Evolutionary conservation across 2,888 invertebrate species (phyloP).

Genomic region (Aromia moschata): DNA sequence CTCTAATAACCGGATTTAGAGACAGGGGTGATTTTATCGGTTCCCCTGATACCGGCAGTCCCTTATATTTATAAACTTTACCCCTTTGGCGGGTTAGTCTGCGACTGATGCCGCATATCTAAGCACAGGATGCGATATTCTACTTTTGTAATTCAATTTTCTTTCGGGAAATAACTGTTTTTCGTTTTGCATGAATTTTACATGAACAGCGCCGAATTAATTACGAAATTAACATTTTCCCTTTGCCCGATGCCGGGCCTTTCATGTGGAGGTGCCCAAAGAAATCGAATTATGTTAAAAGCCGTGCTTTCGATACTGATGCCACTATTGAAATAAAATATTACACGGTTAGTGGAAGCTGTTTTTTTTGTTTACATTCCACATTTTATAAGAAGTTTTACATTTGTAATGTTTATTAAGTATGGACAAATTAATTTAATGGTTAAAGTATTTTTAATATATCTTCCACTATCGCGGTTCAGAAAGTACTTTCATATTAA

Average conservation of each 20-base stretch:
- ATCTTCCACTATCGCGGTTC: too few species aligned
- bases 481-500: too few species aligned
- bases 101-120: constrained; percentile 11
- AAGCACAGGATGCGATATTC: constrained; percentile 7
- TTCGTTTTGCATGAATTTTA: constrained; percentile 5
- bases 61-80: constrained; percentile 22
- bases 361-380: too few species aligned
- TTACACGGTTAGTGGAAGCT: too few species aligned
- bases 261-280: not conserved
- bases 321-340: too few species aligned
- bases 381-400: too few species aligned
- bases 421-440: too few species aligned
- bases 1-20: constrained; percentile 25
- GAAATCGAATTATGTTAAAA: not conserved
- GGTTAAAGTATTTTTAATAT: too few species aligned
- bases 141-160: constrained; percentile 12
- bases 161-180: constrained; percentile 6
- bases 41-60: constrained; percentile 24
- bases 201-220: not conserved
- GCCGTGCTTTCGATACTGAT: not conserved
- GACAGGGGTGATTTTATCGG: constrained; percentile 22
- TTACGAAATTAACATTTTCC: not conserved
- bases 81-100: constrained; percentile 22
- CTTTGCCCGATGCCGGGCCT: not conserved
- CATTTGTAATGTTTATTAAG: too few species aligned